phyloP scores from a whole-genome alignment of 2,888 invertebrate genomes.

The Galerucella nymphaeae region DNA sequence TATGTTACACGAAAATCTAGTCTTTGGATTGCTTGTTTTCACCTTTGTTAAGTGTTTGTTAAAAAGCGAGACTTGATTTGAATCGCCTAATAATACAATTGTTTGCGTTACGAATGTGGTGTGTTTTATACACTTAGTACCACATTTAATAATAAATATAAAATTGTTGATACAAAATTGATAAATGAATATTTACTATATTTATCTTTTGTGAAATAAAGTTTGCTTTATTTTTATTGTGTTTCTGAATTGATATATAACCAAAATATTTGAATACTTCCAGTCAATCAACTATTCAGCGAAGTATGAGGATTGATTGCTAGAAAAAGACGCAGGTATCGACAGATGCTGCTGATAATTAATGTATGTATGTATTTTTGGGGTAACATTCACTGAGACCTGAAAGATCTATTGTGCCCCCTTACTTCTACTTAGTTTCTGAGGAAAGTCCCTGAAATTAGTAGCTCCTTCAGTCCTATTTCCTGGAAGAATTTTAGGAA shows the following conservation, averaged over 20 bases:
- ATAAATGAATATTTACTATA: constrained; percentile 27
- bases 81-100: constrained; percentile 23
- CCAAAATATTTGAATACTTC: too few species aligned
- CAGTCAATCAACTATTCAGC: too few species aligned
- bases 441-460: too few species aligned
- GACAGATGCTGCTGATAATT: too few species aligned
- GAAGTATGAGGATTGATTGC: too few species aligned
- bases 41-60: neutral
- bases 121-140: constrained; percentile 30
- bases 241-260: neutral
- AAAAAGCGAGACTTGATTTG: constrained; percentile 5
- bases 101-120: constrained; percentile 32
- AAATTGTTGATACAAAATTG: constrained; percentile 26
- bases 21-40: neutral
- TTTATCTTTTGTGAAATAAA: constrained; percentile 41
- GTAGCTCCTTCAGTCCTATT: too few species aligned
- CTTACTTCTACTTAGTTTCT: too few species aligned
- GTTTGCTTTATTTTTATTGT: constrained; percentile 43
- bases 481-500: too few species aligned
- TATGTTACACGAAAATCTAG: neutral
- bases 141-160: constrained; percentile 28
- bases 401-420: too few species aligned
- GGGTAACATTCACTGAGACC: too few species aligned
- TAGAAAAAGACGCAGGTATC: too few species aligned
- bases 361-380: too few species aligned